Percentiles rank a stretch among this genome's conserved stretches.
Conservation (phyloP, 2,797 vertebrate genomes). For the Myotis pilosus region DNA sequence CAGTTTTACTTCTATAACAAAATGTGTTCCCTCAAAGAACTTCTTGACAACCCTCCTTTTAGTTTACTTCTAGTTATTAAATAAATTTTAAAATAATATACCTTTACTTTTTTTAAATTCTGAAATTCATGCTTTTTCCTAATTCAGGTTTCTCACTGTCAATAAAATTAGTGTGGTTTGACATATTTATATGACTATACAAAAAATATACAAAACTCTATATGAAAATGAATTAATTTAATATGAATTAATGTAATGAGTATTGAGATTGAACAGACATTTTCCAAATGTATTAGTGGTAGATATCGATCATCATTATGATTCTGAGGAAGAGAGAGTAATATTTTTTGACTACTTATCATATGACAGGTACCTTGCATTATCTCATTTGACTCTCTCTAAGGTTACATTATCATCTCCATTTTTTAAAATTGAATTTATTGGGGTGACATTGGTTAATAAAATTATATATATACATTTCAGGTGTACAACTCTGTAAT, state of each 20-base stretch:
- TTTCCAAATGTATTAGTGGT: not conserved
- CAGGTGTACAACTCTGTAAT: not conserved
- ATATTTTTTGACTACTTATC: not conserved
- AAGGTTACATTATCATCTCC: not conserved
- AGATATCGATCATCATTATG: not conserved
- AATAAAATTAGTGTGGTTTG: constrained; percentile 31
- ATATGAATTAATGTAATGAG: not conserved
- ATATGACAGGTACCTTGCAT: not conserved
- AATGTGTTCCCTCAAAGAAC: not conserved
- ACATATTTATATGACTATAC: not conserved
- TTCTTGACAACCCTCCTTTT: not conserved
- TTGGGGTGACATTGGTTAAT: not conserved
- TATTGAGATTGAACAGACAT: not conserved
- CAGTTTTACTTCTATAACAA: not conserved
- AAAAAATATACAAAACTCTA: not conserved
- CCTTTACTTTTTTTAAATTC: not conserved
- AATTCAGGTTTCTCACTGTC: not conserved
- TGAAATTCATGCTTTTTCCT: constrained; percentile 16
- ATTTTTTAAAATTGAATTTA: not conserved
- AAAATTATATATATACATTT: not conserved
- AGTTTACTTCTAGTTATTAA: not conserved
- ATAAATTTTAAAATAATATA: not conserved
- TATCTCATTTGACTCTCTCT: not conserved
- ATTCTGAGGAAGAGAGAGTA: not conserved
- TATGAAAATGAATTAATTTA: not conserved